Evolutionary conservation across 2,888 invertebrate species (phyloP), one percentile per base, ranked within the genome.

Genomic region (Temnothorax unifasciatus): DNA sequence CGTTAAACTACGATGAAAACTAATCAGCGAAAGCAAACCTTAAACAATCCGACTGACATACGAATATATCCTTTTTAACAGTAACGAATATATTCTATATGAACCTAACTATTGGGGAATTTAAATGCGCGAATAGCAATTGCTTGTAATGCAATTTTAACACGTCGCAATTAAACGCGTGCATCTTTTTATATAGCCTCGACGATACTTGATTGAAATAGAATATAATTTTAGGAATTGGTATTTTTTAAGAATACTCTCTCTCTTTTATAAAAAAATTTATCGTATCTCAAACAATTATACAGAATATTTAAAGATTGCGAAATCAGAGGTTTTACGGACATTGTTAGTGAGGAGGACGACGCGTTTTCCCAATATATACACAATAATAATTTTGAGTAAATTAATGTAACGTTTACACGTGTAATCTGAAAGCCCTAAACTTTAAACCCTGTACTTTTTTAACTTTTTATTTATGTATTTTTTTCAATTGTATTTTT

Each of bases 101-200:
- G 52, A 71, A 71, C 34, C 34, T 68, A 52, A 52, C 15, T 34
- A 71, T 71, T n/a, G n/a, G 34, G 0, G 68, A 52, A 52, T 71
- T 71, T 71, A n/a, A 52, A 47, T 18, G 44, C n/a, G n/a, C 13
- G 50, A 71, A 71, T 25, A 66, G 15, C 41, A 44, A 66, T 44
- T 44, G 44, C 25, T 21, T 34, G n/a, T 9, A 13, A 69, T 15
- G 50, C 50, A 15, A 13, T 71, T 71, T 71, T 52, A 71, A 71
- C 13, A 8, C 69, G 41, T 64, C 21, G 25, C 25, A 66, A 66
- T 44, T 66, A 44, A 66, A 66, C 1, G 64, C 1, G 64, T 3
- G 9, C 64, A 44, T 66, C 1, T 66, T 66, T 64, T 21, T 21
- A 8, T 15, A 25, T 8, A 25, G 1, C 0, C 41, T 25, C 38